Percentiles rank a stretch among this genome's conserved stretches.
Evolutionary conservation across 1,140 invertebrate species (phyloP).

Genomic region (Cydia amplana): DNA sequence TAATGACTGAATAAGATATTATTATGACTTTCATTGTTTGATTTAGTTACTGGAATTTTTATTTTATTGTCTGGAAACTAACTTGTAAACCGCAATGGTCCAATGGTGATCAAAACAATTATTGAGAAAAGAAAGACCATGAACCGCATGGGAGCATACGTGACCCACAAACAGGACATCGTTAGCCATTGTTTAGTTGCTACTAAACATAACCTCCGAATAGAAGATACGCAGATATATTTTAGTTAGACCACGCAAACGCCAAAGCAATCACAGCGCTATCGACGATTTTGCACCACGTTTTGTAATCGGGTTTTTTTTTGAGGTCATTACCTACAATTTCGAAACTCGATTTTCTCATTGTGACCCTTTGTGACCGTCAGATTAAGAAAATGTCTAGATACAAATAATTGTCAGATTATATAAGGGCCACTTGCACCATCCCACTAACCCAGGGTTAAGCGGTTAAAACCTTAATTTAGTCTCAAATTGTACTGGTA

Average conservation of each 20-base stretch:
- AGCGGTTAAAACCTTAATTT: no score
- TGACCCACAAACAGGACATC: slow-evolving; percentile 33
- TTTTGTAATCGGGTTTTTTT: no score
- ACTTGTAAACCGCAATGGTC: neutral
- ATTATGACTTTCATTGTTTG: neutral
- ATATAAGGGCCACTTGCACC: no score
- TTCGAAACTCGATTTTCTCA: no score
- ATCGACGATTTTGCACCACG: no score
- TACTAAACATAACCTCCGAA: neutral
- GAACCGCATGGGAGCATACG: slow-evolving; percentile 34
- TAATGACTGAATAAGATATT: neutral
- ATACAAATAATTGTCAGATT: no score
- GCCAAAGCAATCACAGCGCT: no score
- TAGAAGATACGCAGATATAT: neutral
- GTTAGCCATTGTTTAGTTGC: neutral
- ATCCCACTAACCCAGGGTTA: no score
- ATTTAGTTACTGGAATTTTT: neutral
- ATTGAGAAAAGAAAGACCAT: slow-evolving; percentile 21
- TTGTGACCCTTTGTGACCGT: no score
- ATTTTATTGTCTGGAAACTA: neutral
- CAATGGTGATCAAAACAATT: neutral
- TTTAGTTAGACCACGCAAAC: neutral
- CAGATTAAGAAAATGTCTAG: no score
- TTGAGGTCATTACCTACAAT: no score
- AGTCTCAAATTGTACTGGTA: no score